phyloP scores from a whole-genome alignment of 2,113 vertebrate species.

The Cnemophilus loriae region DNA sequence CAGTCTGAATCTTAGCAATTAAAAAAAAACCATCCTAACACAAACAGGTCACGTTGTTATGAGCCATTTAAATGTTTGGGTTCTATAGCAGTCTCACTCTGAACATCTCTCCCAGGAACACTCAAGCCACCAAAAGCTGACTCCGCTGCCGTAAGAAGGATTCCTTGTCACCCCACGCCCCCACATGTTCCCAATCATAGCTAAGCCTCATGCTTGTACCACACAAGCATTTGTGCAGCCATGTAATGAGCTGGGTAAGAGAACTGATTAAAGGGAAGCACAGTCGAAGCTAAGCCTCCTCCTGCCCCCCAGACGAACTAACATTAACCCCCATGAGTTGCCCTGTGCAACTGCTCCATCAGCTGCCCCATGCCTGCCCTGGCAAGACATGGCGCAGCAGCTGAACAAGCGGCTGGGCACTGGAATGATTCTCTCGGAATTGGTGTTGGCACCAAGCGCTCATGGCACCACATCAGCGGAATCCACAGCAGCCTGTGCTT shows the following conservation, averaged over 20 bases:
- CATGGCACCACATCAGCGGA: neutral
- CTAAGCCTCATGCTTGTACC: neutral
- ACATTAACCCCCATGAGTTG: neutral
- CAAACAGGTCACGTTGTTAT: neutral
- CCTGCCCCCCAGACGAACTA: neutral
- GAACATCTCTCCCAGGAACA: neutral
- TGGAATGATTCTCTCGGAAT: neutral
- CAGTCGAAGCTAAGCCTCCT: neutral
- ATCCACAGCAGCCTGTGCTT: neutral
- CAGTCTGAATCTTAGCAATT: neutral
- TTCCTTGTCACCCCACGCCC: neutral
- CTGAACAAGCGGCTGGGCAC: neutral
- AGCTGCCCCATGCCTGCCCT: neutral
- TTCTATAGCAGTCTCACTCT: neutral
- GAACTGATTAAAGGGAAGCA: neutral
- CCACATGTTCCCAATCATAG: fast-evolving
- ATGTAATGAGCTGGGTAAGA: neutral
- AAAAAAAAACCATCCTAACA: neutral
- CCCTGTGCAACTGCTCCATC: neutral
- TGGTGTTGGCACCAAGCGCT: neutral
- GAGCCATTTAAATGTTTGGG: neutral
- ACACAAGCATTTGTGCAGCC: neutral
- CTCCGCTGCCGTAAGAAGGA: neutral
- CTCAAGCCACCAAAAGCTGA: neutral
- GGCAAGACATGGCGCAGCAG: neutral